phyloP scores from a whole-genome alignment of 1,140 invertebrate genomes.

The Zaprionus camerounensis region DNA sequence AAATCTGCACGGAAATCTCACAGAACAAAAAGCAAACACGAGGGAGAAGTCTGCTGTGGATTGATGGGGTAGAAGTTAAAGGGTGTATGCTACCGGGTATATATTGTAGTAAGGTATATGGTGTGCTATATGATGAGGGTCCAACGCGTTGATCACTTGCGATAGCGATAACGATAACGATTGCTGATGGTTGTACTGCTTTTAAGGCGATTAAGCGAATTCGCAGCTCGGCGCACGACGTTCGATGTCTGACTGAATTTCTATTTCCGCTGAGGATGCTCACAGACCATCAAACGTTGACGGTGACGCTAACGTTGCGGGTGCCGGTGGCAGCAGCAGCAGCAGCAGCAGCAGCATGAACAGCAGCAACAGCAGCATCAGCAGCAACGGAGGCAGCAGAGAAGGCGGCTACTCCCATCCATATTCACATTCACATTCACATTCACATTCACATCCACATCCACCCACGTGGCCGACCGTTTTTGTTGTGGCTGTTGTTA shows the following conservation, averaged over 20 bases:
- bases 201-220: conserved; percentile 31
- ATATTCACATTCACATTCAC: conserved; percentile 36
- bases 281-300: conserved; percentile 40
- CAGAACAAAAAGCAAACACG: conserved; percentile 10
- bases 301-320: conserved; percentile 30
- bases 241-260: conserved; percentile 73
- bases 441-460: conserved; percentile 39
- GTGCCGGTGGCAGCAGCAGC: conserved; percentile 28
- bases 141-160: not conserved
- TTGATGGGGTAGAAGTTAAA: too few relatives aligned
- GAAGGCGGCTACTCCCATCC: conserved; percentile 35
- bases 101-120: not conserved
- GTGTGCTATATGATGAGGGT: not conserved
- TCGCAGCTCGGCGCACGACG: conserved; percentile 62
- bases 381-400: conserved; percentile 11
- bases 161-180: not conserved
- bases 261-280: conserved; percentile 71
- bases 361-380: conserved; percentile 12
- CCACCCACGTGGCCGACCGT: conserved; percentile 65
- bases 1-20: conserved; percentile 20
- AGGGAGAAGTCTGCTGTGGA: not conserved
- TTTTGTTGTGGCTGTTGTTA: conserved; percentile 14
- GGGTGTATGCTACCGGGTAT: not conserved
- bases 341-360: not conserved
- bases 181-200: not conserved